phyloP scores from a whole-genome alignment of 2,797 vertebrate genomes.

The Gallinago stenura region DNA sequence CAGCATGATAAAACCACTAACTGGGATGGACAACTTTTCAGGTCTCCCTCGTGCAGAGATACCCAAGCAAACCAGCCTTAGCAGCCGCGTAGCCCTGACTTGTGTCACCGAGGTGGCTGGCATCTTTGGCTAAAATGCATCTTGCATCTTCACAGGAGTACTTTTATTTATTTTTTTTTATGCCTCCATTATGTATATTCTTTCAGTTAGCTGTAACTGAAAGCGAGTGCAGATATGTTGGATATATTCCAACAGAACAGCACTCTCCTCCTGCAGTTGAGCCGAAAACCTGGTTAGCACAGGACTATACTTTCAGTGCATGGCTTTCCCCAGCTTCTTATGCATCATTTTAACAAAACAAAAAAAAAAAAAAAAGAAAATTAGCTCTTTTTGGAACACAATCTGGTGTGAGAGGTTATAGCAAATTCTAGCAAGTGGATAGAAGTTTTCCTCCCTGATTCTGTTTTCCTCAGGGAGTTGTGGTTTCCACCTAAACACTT shows the following conservation, averaged over 20 bases:
- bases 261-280: background rate
- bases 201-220: background rate
- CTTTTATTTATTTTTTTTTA: background rate
- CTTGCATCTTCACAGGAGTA: background rate
- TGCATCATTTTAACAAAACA: background rate
- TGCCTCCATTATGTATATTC: background rate
- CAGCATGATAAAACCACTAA: background rate
- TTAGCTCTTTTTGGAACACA: background rate
- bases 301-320: background rate
- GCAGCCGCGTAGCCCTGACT: background rate
- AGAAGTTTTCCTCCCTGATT: slow-evolving; percentile 37
- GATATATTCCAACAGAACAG: background rate
- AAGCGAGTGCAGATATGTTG: background rate
- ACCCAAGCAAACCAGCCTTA: background rate
- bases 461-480: slow-evolving; percentile 44
- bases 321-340: background rate
- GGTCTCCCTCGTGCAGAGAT: background rate
- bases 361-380: background rate
- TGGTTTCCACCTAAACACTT: slow-evolving; percentile 68
- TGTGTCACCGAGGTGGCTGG: background rate
- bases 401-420: slow-evolving; percentile 25
- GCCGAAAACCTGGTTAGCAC: background rate
- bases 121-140: background rate
- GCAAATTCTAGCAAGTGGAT: slow-evolving; percentile 50
- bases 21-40: background rate